Evolutionary conservation across 2,797 vertebrate genomes (phyloP).

Genomic region (Ceryle rudis): DNA sequence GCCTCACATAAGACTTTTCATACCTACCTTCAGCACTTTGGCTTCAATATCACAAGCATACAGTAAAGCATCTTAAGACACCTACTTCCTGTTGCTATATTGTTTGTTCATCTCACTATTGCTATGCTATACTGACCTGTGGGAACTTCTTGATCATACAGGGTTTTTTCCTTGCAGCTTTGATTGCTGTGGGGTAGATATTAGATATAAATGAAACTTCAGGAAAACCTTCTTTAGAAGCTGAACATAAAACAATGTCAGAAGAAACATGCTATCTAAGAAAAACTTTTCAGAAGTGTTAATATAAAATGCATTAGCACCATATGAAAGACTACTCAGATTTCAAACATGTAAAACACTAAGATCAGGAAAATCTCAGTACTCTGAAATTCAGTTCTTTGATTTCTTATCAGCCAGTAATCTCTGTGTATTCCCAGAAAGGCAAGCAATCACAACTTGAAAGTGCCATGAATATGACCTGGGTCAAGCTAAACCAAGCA

Average conservation of each 20-base stretch:
- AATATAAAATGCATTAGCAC: constrained; percentile 35
- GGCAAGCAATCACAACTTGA: constrained; percentile 42
- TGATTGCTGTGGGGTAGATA: constrained; percentile 39
- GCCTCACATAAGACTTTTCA: constrained; percentile 35
- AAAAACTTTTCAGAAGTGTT: constrained; percentile 44
- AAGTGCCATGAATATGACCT: neutral
- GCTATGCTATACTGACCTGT: neutral
- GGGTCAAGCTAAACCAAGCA: neutral
- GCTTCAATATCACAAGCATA: constrained; percentile 39
- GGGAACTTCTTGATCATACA: constrained; percentile 31
- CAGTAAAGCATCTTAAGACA: constrained; percentile 32
- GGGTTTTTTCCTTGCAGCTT: neutral
- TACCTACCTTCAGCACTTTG: constrained; percentile 1
- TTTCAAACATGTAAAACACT: constrained; percentile 38
- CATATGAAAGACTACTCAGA: constrained; percentile 34
- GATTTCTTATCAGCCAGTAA: constrained; percentile 38
- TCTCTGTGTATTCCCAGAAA: constrained; percentile 4
- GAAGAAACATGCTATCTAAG: neutral
- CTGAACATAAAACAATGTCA: neutral
- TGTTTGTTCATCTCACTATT: constrained; percentile 42
- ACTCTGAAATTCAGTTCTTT: constrained; percentile 47
- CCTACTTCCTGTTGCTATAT: constrained; percentile 34
- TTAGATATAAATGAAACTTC: constrained; percentile 15
- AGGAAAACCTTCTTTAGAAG: constrained; percentile 2
- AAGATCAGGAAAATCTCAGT: constrained; percentile 40